phyloP scores from a whole-genome alignment of 2,888 invertebrate genomes.

The Tenodera sinensis region DNA sequence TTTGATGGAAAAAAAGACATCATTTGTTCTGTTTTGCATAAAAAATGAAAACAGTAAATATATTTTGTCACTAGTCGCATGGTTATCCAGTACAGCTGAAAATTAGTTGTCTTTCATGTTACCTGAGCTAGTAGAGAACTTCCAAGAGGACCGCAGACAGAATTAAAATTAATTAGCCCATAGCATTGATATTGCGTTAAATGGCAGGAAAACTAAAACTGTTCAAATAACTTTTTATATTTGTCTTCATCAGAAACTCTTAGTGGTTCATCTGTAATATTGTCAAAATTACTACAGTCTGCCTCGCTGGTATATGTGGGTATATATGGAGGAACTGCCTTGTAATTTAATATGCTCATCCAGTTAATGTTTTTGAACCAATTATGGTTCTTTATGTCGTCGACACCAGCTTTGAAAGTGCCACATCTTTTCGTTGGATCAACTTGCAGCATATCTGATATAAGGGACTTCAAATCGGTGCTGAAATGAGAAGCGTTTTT shows the following conservation, averaged over 20 bases:
- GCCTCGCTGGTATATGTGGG: neutral
- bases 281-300: neutral
- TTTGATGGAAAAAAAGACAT: too few relatives aligned
- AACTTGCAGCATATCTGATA: slow-evolving; percentile 60
- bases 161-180: too few relatives aligned
- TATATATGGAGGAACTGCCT: neutral
- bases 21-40: too few relatives aligned
- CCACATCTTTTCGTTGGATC: neutral
- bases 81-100: too few relatives aligned
- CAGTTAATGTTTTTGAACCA: neutral
- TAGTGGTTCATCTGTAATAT: neutral
- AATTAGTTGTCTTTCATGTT: too few relatives aligned
- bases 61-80: too few relatives aligned
- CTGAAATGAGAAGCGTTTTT: slow-evolving; percentile 82
- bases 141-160: too few relatives aligned
- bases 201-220: neutral
- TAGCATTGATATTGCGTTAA: too few relatives aligned
- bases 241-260: neutral
- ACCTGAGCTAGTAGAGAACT: too few relatives aligned
- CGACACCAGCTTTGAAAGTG: neutral
- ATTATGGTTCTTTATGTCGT: neutral
- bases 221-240: neutral
- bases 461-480: slow-evolving; percentile 75
- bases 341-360: neutral
- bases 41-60: too few relatives aligned